Percentiles rank a stretch among this genome's conserved stretches.
phyloP scores from a whole-genome alignment of 1,140 invertebrate genomes.

The Sinonovacula constricta region DNA sequence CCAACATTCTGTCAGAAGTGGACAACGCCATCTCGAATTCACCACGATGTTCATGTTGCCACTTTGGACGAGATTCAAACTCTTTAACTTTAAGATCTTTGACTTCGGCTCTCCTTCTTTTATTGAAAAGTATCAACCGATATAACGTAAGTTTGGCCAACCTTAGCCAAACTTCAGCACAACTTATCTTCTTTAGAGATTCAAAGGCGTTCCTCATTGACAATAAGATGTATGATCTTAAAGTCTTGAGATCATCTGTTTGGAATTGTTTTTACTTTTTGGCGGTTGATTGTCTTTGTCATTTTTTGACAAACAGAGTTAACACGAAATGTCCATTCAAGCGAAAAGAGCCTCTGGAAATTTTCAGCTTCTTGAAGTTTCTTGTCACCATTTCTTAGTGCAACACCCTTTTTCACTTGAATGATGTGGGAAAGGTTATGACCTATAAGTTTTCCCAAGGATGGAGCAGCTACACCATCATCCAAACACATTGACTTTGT shows the following conservation, averaged over 20 bases:
- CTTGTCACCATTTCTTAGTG: neutral
- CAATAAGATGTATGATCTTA: neutral
- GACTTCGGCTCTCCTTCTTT: neutral
- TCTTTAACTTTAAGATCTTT: neutral
- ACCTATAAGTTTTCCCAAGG: slow-evolving; percentile 16
- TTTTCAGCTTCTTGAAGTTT: slow-evolving; percentile 7
- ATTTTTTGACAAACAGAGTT: slow-evolving; percentile 10
- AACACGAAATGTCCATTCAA: slow-evolving; percentile 21
- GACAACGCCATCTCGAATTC: slow-evolving; percentile 12
- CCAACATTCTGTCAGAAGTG: slow-evolving; percentile 12
- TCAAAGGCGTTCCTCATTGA: neutral
- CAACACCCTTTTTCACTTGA: slow-evolving; percentile 8
- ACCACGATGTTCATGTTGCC: slow-evolving; percentile 8
- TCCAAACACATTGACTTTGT: slow-evolving; percentile 16
- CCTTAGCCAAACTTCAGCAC: neutral
- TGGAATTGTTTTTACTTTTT: slow-evolving; percentile 17
- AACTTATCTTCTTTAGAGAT: neutral
- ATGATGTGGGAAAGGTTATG: slow-evolving; percentile 9
- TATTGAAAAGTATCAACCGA: slow-evolving; percentile 2
- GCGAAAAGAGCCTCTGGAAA: slow-evolving; percentile 15
- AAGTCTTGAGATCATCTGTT: slow-evolving; percentile 19
- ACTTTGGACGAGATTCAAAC: neutral
- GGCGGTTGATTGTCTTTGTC: slow-evolving; percentile 4
- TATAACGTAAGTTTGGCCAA: slow-evolving; percentile 9
- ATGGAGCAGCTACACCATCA: slow-evolving; percentile 2